These are phyloP conservation scores for Catocala nupta DNA, from an alignment of 2,888 invertebrate species.

Conservation along the genomic window DNA sequence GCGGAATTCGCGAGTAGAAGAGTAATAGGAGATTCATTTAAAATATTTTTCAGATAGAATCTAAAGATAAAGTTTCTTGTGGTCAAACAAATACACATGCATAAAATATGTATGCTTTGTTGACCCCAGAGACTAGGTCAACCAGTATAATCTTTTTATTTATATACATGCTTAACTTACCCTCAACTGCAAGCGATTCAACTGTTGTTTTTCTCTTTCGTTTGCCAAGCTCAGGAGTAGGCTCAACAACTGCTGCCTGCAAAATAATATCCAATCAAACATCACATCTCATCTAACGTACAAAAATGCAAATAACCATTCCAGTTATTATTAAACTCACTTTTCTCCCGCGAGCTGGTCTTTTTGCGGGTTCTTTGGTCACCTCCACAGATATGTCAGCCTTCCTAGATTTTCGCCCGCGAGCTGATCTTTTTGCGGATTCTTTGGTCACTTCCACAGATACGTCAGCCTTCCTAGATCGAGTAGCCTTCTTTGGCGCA, in stretches of 20 bases:
- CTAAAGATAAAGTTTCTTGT: too few species aligned
- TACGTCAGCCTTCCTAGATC: slow-evolving; percentile 21
- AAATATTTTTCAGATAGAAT: too few species aligned
- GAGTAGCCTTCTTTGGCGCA: slow-evolving; percentile 12
- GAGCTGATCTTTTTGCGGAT: slow-evolving; percentile 23
- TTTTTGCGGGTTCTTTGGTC: slow-evolving; percentile 15
- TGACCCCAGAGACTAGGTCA: too few species aligned
- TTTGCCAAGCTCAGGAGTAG: slow-evolving; percentile 29
- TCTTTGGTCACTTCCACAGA: slow-evolving; percentile 13
- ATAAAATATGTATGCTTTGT: too few species aligned
- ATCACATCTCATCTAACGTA: too few species aligned
- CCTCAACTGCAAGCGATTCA: slow-evolving; percentile 48
- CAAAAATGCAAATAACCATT: too few species aligned
- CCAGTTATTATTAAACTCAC: slow-evolving; percentile 27
- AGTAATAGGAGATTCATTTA: too few species aligned
- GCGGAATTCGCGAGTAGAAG: too few species aligned
- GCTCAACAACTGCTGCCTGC: slow-evolving; percentile 43
- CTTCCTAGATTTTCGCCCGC: slow-evolving; percentile 35
- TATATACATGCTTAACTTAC: slow-evolving; percentile 28
- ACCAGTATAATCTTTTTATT: too few species aligned
- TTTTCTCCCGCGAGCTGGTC: slow-evolving; percentile 46
- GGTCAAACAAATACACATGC: too few species aligned
- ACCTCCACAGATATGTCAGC: slow-evolving; percentile 15
- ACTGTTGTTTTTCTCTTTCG: slow-evolving; percentile 56
- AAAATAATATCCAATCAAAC: slow-evolving; percentile 3